These are phyloP conservation scores for Atta texana DNA, from an alignment of 1,140 invertebrate genomes.

Conservation along the genomic window DNA sequence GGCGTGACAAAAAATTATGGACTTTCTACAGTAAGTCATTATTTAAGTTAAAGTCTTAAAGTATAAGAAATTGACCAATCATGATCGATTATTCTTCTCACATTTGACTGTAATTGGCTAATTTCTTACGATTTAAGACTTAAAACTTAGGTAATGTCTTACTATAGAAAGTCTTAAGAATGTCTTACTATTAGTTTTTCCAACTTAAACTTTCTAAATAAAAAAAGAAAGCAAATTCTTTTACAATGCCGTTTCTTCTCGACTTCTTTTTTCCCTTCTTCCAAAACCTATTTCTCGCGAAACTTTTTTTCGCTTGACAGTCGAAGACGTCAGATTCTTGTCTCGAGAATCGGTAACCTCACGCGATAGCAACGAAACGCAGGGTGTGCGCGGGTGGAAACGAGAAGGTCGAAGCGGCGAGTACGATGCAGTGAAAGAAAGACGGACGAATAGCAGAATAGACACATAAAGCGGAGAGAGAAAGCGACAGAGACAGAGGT, in stretches of 20 bases:
- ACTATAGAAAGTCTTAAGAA: too few relatives aligned
- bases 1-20: background rate
- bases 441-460: constrained; percentile 43
- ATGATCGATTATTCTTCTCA: too few relatives aligned
- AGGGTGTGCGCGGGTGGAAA: constrained; percentile 35
- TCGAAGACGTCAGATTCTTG: constrained; percentile 3
- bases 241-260: background rate
- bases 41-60: background rate
- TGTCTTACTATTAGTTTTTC: background rate
- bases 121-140: too few relatives aligned
- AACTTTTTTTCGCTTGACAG: constrained; percentile 6
- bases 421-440: constrained; percentile 68
- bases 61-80: too few relatives aligned
- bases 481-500: constrained; percentile 65
- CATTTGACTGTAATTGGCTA: too few relatives aligned
- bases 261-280: background rate
- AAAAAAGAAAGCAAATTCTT: background rate
- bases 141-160: too few relatives aligned
- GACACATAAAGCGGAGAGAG: constrained; percentile 52
- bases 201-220: background rate
- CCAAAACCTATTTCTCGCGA: background rate
- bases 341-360: constrained; percentile 1
- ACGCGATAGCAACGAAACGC: constrained; percentile 21
- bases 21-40: background rate
- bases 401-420: constrained; percentile 64